phyloP scores from a whole-genome alignment of 2,888 invertebrate species.

The Nephrotoma guestfalica region DNA sequence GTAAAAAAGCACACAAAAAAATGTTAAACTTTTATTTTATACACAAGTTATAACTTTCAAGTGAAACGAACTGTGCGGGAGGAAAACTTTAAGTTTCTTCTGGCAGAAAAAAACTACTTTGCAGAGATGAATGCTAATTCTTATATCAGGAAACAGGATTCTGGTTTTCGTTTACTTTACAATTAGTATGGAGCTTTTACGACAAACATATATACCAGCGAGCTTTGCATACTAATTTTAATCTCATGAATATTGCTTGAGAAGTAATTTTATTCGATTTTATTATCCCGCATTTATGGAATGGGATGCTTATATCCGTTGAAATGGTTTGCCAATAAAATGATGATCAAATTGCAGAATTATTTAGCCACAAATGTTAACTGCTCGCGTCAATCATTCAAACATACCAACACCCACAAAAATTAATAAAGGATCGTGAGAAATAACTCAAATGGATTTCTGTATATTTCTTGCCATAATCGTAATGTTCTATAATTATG shows the following conservation, averaged over 20 bases:
- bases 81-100: neutral
- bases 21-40: neutral
- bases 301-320: neutral
- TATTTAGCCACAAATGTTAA: neutral
- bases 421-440: neutral
- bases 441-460: neutral
- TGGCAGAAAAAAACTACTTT: neutral
- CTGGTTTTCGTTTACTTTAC: neutral
- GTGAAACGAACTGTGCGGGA: neutral
- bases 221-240: neutral
- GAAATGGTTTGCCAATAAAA: neutral
- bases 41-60: neutral
- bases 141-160: neutral
- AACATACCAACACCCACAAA: too few relatives aligned
- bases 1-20: neutral
- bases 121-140: neutral
- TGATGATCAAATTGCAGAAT: neutral
- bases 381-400: too few relatives aligned
- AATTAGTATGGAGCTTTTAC: neutral
- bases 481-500: neutral
- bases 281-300: neutral
- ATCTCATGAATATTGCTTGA: neutral
- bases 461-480: neutral
- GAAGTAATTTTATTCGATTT: neutral
- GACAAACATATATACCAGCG: neutral